Evolutionary conservation across 1,140 invertebrate genomes (phyloP), one percentile per base, ranked within the genome.

Genomic region (Meteorus sp.): DNA sequence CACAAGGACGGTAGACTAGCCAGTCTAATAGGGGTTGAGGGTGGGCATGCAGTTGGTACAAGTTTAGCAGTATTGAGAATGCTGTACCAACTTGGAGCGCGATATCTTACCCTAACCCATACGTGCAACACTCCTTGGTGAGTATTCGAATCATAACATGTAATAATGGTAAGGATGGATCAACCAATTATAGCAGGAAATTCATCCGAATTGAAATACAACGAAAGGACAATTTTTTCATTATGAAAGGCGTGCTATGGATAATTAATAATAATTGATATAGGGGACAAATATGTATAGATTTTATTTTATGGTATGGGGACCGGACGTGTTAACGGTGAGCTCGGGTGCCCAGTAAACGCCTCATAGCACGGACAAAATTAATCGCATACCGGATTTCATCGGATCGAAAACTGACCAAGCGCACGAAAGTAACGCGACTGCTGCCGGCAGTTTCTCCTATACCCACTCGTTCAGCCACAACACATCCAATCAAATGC

Each of bases 111-210:
- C 25, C 81, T 93, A 3, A 93, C 91, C 2, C 91, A 94, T 77
- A 91, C 87, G 60, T 93, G 92, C 81, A 90, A 93, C 71, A 92
- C 90, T 60, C 89, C 90, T 65, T 94, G 91, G 91, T 88, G 83
- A 80, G 76, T 77, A 53, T 72, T 55, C 66, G 59, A 66, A 66
- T 66, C 59, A 58, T 65, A 67, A 60, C 31, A 37, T 31, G 3
- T 22, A n/a, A n/a, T n/a, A n/a, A n/a, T n/a, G n/a, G n/a, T n/a
- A n/a, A n/a, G n/a, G n/a, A n/a, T n/a, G n/a, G n/a, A n/a, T n/a
- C n/a, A n/a, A n/a, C n/a, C n/a, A n/a, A n/a, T n/a, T n/a, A n/a
- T n/a, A n/a, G n/a, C n/a, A n/a, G n/a, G n/a, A n/a, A n/a, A n/a
- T n/a, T n/a, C n/a, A n/a, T n/a, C n/a, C n/a, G n/a, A n/a, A n/a